Conservation (phyloP, 2,888 invertebrate genomes). For the Himalopsyche kuldschensis region DNA sequence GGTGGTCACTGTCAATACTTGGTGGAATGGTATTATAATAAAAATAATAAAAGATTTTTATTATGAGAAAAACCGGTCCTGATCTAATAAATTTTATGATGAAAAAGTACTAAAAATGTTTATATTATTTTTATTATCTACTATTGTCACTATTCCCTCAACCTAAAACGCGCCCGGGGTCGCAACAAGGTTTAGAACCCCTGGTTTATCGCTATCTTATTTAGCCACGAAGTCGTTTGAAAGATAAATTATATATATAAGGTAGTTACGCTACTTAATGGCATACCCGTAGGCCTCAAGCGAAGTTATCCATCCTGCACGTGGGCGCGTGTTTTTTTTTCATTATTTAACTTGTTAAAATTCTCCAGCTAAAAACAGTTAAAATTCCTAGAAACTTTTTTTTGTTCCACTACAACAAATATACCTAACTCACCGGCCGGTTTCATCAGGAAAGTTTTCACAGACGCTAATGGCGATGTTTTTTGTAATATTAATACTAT, state of each 20-base stretch:
- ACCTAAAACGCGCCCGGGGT: too few relatives aligned
- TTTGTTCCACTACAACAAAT: not conserved
- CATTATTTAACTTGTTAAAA: constrained; percentile 16
- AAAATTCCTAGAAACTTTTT: not conserved
- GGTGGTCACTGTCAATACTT: too few relatives aligned
- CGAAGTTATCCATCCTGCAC: not conserved
- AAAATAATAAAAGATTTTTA: too few relatives aligned
- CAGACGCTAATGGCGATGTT: not conserved
- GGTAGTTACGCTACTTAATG: not conserved
- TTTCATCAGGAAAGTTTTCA: not conserved
- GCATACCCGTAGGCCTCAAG: not conserved
- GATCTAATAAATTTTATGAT: too few relatives aligned
- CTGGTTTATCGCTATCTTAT: not conserved
- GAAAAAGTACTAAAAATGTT: too few relatives aligned
- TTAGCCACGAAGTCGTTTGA: not conserved
- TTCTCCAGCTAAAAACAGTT: not conserved
- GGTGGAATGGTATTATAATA: too few relatives aligned
- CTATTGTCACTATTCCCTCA: too few relatives aligned
- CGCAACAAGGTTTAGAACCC: too few relatives aligned
- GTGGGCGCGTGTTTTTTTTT: constrained; percentile 10
- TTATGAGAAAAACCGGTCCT: too few relatives aligned
- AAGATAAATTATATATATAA: not conserved
- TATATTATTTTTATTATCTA: too few relatives aligned
- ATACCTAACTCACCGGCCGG: not conserved
- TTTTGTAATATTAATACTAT: not conserved